These are phyloP conservation scores for Brienomyrus longianalis DNA, from an alignment of 2,113 vertebrate species.

Conservation along the genomic window DNA sequence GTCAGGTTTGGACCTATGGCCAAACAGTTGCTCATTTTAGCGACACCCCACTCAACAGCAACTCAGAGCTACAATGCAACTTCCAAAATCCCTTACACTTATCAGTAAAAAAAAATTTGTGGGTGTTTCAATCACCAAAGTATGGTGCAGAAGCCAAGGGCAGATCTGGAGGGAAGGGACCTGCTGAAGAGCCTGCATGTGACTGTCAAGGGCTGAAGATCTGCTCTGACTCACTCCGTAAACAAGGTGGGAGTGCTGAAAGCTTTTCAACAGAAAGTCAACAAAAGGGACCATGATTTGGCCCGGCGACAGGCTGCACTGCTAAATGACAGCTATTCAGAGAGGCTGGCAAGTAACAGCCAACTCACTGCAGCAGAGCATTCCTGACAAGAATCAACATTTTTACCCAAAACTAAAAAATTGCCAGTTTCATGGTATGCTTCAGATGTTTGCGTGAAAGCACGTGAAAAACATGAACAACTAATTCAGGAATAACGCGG, in stretches of 20 bases:
- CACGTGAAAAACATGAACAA: neutral
- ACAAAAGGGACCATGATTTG: constrained; percentile 43
- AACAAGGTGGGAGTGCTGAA: constrained; percentile 40
- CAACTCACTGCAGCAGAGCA: constrained; percentile 27
- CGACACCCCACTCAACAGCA: neutral
- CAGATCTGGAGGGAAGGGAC: neutral
- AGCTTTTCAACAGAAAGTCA: constrained; percentile 35
- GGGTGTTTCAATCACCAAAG: neutral
- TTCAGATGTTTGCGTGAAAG: neutral
- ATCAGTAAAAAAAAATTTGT: neutral
- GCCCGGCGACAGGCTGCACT: constrained; percentile 31
- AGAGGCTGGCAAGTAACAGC: constrained; percentile 34
- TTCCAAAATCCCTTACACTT: neutral
- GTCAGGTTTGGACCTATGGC: neutral
- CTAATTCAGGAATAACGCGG: neutral
- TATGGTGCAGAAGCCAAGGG: neutral
- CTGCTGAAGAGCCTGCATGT: constrained; percentile 17
- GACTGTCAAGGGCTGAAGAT: constrained; percentile 40
- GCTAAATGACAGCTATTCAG: constrained; percentile 50
- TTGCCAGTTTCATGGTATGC: neutral
- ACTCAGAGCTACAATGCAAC: neutral
- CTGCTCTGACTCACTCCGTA: constrained; percentile 55
- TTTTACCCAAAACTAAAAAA: neutral
- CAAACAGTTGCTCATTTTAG: neutral
- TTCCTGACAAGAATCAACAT: constrained; percentile 21